Evolutionary conservation across 2,888 invertebrate species (phyloP).

Genomic region (Apodemia duryi): DNA sequence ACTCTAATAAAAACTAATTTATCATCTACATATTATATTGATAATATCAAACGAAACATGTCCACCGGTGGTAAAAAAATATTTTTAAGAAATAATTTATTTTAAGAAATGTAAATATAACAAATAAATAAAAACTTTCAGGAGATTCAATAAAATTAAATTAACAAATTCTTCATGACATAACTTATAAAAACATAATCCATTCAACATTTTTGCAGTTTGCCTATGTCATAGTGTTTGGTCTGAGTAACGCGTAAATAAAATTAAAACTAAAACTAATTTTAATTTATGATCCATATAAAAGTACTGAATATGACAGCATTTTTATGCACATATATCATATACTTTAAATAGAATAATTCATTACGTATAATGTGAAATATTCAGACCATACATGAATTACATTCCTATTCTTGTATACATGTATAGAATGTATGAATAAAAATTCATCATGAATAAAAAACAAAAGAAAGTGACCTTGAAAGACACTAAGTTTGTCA

Average conservation of each 20-base stretch:
- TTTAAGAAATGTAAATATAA: conserved; percentile 24
- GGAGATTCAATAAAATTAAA: conserved; percentile 38
- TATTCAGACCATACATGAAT: no score
- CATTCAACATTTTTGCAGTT: background rate
- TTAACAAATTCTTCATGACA: conserved; percentile 23
- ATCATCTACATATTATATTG: conserved; percentile 18
- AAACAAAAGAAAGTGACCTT: background rate
- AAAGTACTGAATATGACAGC: no score
- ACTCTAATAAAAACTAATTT: conserved; percentile 20
- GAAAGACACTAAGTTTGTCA: background rate
- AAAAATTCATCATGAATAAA: no score
- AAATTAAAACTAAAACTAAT: background rate
- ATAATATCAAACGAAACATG: conserved; percentile 17
- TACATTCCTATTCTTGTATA: no score
- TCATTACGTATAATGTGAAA: no score
- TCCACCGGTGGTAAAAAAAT: conserved; percentile 28
- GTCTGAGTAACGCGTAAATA: background rate
- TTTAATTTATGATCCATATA: background rate
- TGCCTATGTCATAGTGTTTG: background rate
- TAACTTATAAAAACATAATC: conserved; percentile 11
- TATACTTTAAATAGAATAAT: no score
- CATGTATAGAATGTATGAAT: no score
- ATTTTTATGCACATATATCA: no score
- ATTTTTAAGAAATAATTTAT: conserved; percentile 20
- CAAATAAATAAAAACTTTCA: conserved; percentile 29